Base-by-base conservation (phyloP, 1,140 invertebrate species). In the Lepidurus apus region DNA sequence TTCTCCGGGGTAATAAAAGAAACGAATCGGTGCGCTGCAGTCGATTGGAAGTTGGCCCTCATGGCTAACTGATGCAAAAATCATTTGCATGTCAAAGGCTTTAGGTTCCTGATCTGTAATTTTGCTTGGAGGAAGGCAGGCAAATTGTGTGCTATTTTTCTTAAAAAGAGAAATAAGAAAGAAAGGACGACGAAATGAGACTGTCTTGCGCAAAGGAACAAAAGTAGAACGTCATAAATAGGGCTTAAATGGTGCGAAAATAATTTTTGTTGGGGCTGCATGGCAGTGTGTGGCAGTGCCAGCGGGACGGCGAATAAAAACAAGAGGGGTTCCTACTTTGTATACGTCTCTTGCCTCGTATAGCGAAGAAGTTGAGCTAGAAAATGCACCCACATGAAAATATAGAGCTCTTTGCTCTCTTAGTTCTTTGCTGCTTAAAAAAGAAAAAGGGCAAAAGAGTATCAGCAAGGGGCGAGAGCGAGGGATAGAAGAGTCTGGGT, bases 401-500 rank as follows among this genome's bases (percentile, higher is more conserved):
- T 65, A 65, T 65, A n/a, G 21, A 65, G 53, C 53, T 75, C 74
- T 74, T 21, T 75, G 34, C 74, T 75, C 74, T 13, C 74, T 75
- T 24, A 17, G 11, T 24, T 44, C 34, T 42, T 1, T 75, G 17
- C 43, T 44, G 7, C 74, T 75, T 24, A n/a, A 45, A 42, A 8
- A 43, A 34, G 4, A 45, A 47, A 42, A 78, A 26, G 21, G 53
- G 45, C n/a, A 13, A 73, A 53, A 53, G 44, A 45, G 74, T 65
- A 77, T 53, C 45, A 65, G 73, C 65, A 77, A 53, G 78, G 76
- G 78, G 74, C 42, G 78, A 79, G 78, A 7, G 42, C 42, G 65
- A 79, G 73, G 73, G 74, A 79, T 65, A 53, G 43, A 65, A 53
- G 73, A 79, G 79, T 77, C 43, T 44, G 65, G 44, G 77, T 47